These are phyloP conservation scores for Amazona vittata DNA, from an alignment of 2,113 vertebrate genomes.

Conservation along the genomic window DNA sequence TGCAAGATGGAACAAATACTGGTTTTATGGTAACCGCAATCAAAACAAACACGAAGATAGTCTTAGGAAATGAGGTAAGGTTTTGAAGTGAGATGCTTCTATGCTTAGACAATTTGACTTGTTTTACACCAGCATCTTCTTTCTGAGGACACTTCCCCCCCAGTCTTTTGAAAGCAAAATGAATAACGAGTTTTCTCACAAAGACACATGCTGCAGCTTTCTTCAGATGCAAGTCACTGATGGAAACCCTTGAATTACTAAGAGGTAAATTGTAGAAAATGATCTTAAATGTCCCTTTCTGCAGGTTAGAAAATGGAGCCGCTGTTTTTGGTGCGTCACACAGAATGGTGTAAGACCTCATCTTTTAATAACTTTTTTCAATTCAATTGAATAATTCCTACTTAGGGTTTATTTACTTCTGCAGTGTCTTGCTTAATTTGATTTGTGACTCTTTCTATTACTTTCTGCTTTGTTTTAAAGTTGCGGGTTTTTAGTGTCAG, in stretches of 20 bases:
- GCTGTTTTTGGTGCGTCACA: not conserved
- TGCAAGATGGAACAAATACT: not conserved
- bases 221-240: not conserved
- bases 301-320: not conserved
- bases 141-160: accelerated
- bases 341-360: not conserved
- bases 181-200: not conserved
- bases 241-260: not conserved
- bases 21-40: not conserved
- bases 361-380: not conserved
- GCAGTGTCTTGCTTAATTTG: constrained; percentile 26
- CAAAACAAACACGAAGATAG: not conserved
- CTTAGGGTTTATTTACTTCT: constrained; percentile 27
- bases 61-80: not conserved
- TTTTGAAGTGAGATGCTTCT: not conserved
- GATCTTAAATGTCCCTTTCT: not conserved
- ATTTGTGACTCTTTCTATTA: not conserved
- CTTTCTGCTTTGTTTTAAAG: not conserved
- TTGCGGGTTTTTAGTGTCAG: not conserved
- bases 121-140: not conserved
- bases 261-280: not conserved
- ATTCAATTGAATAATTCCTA: not conserved
- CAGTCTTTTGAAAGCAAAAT: not conserved
- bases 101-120: not conserved
- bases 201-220: not conserved